Base-by-base conservation (phyloP, 2,797 vertebrate species). In the Parotocinclus haroldoi region DNA sequence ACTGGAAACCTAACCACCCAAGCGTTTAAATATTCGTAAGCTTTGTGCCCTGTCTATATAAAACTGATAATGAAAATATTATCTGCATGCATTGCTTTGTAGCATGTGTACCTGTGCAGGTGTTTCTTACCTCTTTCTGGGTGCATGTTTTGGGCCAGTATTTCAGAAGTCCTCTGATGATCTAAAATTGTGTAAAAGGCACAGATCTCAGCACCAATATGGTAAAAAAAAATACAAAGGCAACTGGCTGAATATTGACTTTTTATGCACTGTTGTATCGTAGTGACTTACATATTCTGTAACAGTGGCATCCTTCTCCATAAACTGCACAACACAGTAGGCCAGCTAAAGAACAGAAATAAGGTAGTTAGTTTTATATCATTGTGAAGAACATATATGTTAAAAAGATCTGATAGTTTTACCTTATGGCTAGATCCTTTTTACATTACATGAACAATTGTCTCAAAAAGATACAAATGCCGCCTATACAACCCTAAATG, bases 61-160 rank as follows among this genome's bases (percentile, higher is more conserved):
- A 27, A 27, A 27, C 27, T 27, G 27, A 27, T 27, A 27, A 27
- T 27, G 27, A 27, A 27, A 27, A 27, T 27, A 27, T 27, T 27
- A 2, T 27, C 27, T 27, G 27, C 27, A 12, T 11, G 6, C 11
- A 46, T 46, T 11, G 12, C 45, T 46, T 46, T 46, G 12, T 12
- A 12, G 1, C 13, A 11, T 46, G 45, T 46, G 12, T 13, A 46
- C 11, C 7, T 50, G 48, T 16, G 10, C n/a, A 14, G 7, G n/a
- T n/a, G 7, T 13, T 17, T 42, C 83, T 87, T 77, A 95, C 94
- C 93, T 96, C 94, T 85, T 96, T 96, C 86, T 95, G 94, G 61
- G 94, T 95, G 82, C 93, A 96, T 76, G 94, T 96, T 89, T 95
- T 96, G 1, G 94, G 94, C 94, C 94, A 96, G 79, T 94, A 96